Evolutionary conservation across 2,797 vertebrate genomes (phyloP).

Genomic region (Trematomus bernacchii): DNA sequence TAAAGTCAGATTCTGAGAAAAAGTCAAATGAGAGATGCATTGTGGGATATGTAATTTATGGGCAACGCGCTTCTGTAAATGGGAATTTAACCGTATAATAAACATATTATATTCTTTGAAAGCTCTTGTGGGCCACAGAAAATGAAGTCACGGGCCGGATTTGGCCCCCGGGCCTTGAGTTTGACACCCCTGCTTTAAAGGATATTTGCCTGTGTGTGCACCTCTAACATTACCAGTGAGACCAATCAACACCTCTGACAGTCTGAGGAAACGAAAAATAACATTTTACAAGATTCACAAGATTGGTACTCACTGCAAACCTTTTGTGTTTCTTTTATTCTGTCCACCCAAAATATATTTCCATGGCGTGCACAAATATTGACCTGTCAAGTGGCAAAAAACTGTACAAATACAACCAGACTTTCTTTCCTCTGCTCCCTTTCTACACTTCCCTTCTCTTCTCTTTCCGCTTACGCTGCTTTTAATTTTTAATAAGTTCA

Average conservation of each 20-base stretch:
- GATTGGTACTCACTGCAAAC: neutral
- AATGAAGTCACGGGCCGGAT: no score
- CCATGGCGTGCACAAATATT: neutral
- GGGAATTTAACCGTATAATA: no score
- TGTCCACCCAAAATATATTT: neutral
- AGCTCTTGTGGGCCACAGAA: no score
- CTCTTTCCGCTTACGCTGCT: neutral
- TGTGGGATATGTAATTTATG: no score
- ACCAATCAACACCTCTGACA: constrained; percentile 15
- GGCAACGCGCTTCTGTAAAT: no score
- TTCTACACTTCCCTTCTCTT: neutral
- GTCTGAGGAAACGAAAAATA: neutral
- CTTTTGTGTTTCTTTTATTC: neutral
- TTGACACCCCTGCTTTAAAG: no score
- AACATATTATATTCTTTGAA: no score
- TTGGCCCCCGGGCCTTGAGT: no score
- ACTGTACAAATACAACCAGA: neutral
- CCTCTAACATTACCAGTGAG: neutral
- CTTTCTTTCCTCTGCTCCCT: neutral
- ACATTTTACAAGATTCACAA: no score
- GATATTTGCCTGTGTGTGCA: neutral
- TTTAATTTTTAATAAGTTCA: constrained; percentile 46
- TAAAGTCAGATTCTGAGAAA: no score
- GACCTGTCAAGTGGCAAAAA: constrained; percentile 8
- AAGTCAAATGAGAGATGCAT: no score